Evolutionary conservation across 2,888 invertebrate species (phyloP).

Genomic region (Phanerotoma sp.): DNA sequence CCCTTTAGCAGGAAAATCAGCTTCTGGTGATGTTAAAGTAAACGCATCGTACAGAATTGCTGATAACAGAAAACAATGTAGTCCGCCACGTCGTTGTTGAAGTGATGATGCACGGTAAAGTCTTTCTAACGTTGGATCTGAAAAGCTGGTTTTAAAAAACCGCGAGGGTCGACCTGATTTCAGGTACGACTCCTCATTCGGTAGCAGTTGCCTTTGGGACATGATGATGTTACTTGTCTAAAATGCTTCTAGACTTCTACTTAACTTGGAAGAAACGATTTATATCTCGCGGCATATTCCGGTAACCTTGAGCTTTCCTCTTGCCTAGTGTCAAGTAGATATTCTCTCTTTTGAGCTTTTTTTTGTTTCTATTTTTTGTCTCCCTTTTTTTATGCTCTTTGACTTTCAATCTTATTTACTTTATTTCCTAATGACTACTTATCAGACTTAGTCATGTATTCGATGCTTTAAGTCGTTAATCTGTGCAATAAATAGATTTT

Average conservation of each 20-base stretch:
- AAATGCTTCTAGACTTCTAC: constrained; percentile 1
- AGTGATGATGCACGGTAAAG: constrained; percentile 73
- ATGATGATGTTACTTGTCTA: constrained; percentile 31
- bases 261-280: not conserved
- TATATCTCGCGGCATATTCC: constrained; percentile 13
- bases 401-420: not conserved
- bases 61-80: constrained; percentile 69
- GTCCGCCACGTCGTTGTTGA: constrained; percentile 70
- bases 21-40: constrained; percentile 62
- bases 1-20: constrained; percentile 45
- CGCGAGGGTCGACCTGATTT: constrained; percentile 53
- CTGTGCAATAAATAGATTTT: too few relatives aligned
- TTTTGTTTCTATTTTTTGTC: not conserved
- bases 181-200: constrained; percentile 56
- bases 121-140: constrained; percentile 67
- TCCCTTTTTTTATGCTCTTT: not conserved
- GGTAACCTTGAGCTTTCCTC: constrained; percentile 7
- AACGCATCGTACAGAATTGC: constrained; percentile 69
- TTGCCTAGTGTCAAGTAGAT: constrained; percentile 1
- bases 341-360: not conserved
- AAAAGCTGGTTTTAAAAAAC: constrained; percentile 60
- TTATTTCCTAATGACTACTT: not conserved
- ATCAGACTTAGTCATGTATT: not conserved
- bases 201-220: constrained; percentile 46
- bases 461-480: not conserved